A percentile compares a stretch with the other conserved stretches of the same genome.
These are phyloP conservation scores for Tipula lateralis DNA, from an alignment of 2,888 invertebrate genomes.

Conservation along the genomic window DNA sequence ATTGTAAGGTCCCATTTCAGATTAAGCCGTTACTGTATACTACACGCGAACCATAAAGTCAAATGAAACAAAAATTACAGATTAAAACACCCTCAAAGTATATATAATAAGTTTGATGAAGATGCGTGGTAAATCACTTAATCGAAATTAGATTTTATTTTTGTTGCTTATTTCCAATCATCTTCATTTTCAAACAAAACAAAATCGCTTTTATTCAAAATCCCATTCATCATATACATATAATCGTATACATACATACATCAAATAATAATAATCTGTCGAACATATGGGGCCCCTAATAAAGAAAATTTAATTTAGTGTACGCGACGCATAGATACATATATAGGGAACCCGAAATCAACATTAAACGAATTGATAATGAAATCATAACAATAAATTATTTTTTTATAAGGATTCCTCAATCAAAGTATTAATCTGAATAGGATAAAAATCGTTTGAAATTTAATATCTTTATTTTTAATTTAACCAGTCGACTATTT, in stretches of 20 bases:
- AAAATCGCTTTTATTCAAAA: neutral
- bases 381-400: conserved; percentile 14
- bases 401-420: conserved; percentile 26
- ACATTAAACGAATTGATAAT: conserved; percentile 4
- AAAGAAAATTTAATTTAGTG: neutral
- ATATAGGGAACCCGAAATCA: neutral
- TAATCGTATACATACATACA: neutral
- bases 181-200: conserved; percentile 11
- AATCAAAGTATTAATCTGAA: conserved; percentile 21
- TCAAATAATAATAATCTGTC: neutral
- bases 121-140: neutral
- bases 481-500: neutral
- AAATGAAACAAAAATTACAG: neutral
- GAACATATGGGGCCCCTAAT: conserved; percentile 26
- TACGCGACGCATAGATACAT: too few species aligned
- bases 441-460: conserved; percentile 20
- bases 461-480: conserved; percentile 26
- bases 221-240: neutral
- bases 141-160: neutral
- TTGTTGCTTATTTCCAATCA: conserved; percentile 1
- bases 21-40: too few species aligned
- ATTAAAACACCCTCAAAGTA: neutral
- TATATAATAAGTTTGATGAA: neutral
- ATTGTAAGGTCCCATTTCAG: too few species aligned
- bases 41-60: too few species aligned